These are phyloP conservation scores for Centropristis striata DNA, from an alignment of 2,113 vertebrate genomes.

Conservation along the genomic window DNA sequence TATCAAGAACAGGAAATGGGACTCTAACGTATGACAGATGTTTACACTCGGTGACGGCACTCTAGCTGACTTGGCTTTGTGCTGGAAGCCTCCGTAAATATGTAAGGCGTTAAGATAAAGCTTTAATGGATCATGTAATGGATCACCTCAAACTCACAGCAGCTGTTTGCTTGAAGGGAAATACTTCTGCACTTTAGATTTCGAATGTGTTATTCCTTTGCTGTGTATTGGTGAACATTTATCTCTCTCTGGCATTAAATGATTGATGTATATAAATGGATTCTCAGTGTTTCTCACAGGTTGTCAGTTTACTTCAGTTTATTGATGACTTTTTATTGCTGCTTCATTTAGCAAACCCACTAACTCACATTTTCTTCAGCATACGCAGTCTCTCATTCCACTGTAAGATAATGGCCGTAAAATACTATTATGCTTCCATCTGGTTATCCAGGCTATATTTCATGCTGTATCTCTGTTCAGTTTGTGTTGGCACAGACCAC, in stretches of 20 bases:
- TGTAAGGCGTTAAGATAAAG: slow-evolving; percentile 35
- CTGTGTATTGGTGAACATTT: slow-evolving; percentile 11
- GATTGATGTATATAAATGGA: slow-evolving; percentile 21
- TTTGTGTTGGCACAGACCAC: background rate
- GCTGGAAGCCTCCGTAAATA: slow-evolving; percentile 45
- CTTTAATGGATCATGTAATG: slow-evolving; percentile 59
- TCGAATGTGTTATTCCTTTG: background rate
- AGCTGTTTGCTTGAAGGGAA: slow-evolving; percentile 46
- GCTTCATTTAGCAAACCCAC: slow-evolving; percentile 11
- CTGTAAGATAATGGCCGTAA: slow-evolving; percentile 19
- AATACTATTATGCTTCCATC: slow-evolving; percentile 25
- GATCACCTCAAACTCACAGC: slow-evolving; percentile 40
- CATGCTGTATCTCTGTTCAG: background rate
- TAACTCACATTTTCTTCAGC: background rate
- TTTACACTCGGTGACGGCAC: background rate
- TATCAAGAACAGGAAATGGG: slow-evolving; percentile 26
- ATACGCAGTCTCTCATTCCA: background rate
- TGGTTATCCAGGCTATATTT: slow-evolving; percentile 16
- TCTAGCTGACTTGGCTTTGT: slow-evolving; percentile 19
- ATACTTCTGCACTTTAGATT: slow-evolving; percentile 11
- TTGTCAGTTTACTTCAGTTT: slow-evolving; percentile 27
- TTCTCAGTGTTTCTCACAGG: slow-evolving; percentile 16
- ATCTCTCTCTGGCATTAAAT: slow-evolving; percentile 1
- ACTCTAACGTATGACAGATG: background rate
- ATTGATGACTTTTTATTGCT: slow-evolving; percentile 14